Conservation (phyloP, 2,113 vertebrate species). For the Vulpes lagopus region DNA sequence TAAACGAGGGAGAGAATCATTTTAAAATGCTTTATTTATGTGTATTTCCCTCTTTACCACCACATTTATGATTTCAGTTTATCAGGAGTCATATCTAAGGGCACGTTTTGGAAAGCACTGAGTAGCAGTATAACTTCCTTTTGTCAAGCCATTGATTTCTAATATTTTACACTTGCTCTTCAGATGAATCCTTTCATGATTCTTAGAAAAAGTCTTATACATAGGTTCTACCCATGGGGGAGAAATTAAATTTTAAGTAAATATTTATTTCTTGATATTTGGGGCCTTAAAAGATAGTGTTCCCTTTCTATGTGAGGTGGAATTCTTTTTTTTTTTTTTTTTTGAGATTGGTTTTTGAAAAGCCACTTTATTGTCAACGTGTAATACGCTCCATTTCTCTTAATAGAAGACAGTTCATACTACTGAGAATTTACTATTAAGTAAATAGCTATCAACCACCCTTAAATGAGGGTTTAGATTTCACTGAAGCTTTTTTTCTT, state of each 20-base stretch:
- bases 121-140: not conserved
- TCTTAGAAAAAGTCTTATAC: slow-evolving; percentile 9
- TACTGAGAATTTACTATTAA: slow-evolving; percentile 53
- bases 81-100: not conserved
- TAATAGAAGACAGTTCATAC: slow-evolving; percentile 21
- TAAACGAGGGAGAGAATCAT: not conserved
- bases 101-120: slow-evolving; percentile 3
- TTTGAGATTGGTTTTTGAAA: slow-evolving; percentile 51
- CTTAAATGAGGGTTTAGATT: slow-evolving; percentile 1
- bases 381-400: slow-evolving; percentile 47
- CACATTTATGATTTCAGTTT: not conserved
- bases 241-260: slow-evolving; percentile 48
- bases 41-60: not conserved
- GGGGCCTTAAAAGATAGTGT: slow-evolving; percentile 48
- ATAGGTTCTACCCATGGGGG: not conserved
- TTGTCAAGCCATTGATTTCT: not conserved
- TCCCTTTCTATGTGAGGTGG: slow-evolving; percentile 47
- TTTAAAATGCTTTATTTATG: not conserved
- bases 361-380: slow-evolving; percentile 31
- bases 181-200: not conserved
- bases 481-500: not conserved
- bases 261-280: slow-evolving; percentile 39
- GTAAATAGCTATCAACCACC: not conserved
- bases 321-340: not conserved
- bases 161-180: slow-evolving; percentile 19